Evolutionary conservation across 2,113 vertebrate genomes (phyloP).

Genomic region (Megaceryle maxima): DNA sequence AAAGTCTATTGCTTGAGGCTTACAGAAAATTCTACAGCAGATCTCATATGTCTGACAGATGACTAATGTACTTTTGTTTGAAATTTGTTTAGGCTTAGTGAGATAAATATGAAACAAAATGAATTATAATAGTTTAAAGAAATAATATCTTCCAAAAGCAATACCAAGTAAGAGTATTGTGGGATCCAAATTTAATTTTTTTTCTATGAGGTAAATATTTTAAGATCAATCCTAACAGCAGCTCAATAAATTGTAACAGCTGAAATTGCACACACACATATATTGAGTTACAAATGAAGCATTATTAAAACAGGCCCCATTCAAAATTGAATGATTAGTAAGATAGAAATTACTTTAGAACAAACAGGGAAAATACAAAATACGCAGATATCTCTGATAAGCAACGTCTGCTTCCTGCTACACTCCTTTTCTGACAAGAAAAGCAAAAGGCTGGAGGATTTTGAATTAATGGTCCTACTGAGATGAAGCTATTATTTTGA

Average conservation of each 20-base stretch:
- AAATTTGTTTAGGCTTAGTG: conserved; percentile 76
- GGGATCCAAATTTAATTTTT: conserved; percentile 72
- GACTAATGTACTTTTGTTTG: conserved; percentile 74
- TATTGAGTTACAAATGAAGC: conserved; percentile 42
- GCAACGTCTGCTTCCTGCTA: conserved; percentile 38
- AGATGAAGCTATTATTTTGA: background rate
- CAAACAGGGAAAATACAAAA: conserved; percentile 48
- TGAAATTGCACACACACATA: conserved; percentile 52
- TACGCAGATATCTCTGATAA: conserved; percentile 6
- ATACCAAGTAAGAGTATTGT: conserved; percentile 65
- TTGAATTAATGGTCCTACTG: background rate
- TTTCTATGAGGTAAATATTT: conserved; percentile 72
- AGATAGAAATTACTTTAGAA: conserved; percentile 37
- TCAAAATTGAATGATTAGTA: conserved; percentile 52
- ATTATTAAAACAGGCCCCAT: conserved; percentile 45
- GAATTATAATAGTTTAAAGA: conserved; percentile 76
- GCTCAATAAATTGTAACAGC: conserved; percentile 71
- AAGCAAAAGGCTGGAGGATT: conserved; percentile 12
- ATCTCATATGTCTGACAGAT: conserved; percentile 67
- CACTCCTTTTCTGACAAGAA: background rate
- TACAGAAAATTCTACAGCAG: conserved; percentile 17
- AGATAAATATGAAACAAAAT: conserved; percentile 79
- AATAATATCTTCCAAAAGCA: conserved; percentile 74
- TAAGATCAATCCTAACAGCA: conserved; percentile 70
- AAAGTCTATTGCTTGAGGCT: conserved; percentile 49